Base-by-base conservation (phyloP, 2,888 invertebrate genomes). In the Mythimna vitellina region DNA sequence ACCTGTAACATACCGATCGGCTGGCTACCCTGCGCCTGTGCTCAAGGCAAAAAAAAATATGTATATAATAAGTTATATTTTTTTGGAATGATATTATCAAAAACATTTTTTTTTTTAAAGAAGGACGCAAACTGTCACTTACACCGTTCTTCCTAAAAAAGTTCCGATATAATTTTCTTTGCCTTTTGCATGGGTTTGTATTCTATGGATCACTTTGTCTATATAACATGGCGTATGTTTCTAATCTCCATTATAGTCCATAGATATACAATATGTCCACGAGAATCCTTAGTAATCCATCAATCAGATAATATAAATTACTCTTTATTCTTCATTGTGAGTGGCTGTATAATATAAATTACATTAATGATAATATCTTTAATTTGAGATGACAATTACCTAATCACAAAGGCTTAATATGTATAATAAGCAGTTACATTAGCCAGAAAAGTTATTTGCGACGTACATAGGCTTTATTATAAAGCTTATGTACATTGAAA, bases 271-370 rank as follows among this genome's bases (percentile, higher is more conserved):
- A 72, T 14, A 25, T 57, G 17, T n/a, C 9, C 17, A 58, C 42
- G 9, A 51, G 20, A 42, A 51, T 73, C 38, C 10, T 65, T 66
- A 66, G 66, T 58, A n/a, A 65, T 58, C 58, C 65, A 73, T 73
- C 51, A 74, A 46, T 53, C 51, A 66, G 42, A 73, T 22, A 29
- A 58, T 53, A 58, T 66, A 65, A 73, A 65, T 65, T 42, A 51
- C 49, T 73, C 17, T 57, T 57, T 65, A 73, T 73, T 64, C 38
- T 72, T 56, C n/a, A 22, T 42, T 54, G 29, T 69, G 20, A 54
- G 22, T 29, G 10, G n/a, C 64, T 56, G 25, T 20, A 46, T 67
- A 20, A 25, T 38, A 70, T 54, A 71, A 46, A 25, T 65, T 25
- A 58, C 3, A 51, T 25, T 65, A 57, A 72, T 38, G 14, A 51